Percentiles rank a stretch among this genome's conserved stretches.
Conservation (phyloP, 2,888 invertebrate genomes). For the Drosophila bunnanda region DNA sequence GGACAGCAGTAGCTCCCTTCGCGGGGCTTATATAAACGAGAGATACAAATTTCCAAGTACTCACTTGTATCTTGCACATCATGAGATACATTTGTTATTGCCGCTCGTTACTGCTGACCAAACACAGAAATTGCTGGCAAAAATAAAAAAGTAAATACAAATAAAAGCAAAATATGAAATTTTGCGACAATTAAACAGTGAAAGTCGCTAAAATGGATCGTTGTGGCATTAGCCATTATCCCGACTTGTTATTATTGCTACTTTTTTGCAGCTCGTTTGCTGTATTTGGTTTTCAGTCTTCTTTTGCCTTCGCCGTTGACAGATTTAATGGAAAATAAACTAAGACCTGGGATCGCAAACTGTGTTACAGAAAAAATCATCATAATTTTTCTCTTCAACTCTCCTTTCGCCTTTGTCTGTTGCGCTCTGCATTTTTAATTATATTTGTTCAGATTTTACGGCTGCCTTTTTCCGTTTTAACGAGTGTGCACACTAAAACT, state of each 20-base stretch:
- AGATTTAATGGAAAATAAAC: slow-evolving; percentile 35
- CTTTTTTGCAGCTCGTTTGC: slow-evolving; percentile 23
- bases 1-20: not conserved
- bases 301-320: slow-evolving; percentile 12
- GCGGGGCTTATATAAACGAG: slow-evolving; percentile 9
- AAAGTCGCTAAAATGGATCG: slow-evolving; percentile 64
- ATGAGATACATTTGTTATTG: slow-evolving; percentile 33
- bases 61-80: slow-evolving; percentile 8
- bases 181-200: slow-evolving; percentile 74
- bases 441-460: slow-evolving; percentile 10
- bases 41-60: slow-evolving; percentile 18
- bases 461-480: slow-evolving; percentile 15
- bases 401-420: slow-evolving; percentile 25
- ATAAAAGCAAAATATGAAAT: slow-evolving; percentile 57
- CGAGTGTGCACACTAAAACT: slow-evolving; percentile 18
- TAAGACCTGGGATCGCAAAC: slow-evolving; percentile 13
- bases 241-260: slow-evolving; percentile 26
- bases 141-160: not conserved
- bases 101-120: slow-evolving; percentile 24
- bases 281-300: not conserved
- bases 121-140: slow-evolving; percentile 23
- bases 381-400: slow-evolving; percentile 24
- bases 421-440: slow-evolving; percentile 24
- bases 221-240: slow-evolving; percentile 49
- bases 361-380: slow-evolving; percentile 48